phyloP scores from a whole-genome alignment of 2,113 vertebrate genomes.

The Lutjanus erythropterus region DNA sequence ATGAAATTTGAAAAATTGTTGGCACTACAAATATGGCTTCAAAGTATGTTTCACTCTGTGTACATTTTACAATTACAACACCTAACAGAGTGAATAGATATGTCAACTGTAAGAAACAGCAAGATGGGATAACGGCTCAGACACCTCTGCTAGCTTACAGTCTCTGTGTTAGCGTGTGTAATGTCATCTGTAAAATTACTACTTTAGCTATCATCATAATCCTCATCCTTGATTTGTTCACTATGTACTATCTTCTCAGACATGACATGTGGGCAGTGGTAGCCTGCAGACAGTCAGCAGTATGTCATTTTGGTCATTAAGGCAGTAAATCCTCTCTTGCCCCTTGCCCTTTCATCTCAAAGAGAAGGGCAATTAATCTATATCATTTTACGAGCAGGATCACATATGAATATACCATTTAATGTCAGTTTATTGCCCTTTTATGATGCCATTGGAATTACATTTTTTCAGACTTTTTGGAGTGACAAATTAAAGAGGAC shows the following conservation, averaged over 20 bases:
- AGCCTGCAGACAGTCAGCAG: constrained; percentile 50
- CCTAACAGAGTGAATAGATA: background rate
- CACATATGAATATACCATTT: constrained; percentile 60
- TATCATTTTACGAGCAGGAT: constrained; percentile 57
- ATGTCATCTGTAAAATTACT: constrained; percentile 32
- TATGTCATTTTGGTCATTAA: constrained; percentile 63
- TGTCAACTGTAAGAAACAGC: background rate
- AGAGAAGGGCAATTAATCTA: constrained; percentile 55
- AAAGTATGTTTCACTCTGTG: background rate
- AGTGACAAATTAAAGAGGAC: constrained; percentile 42
- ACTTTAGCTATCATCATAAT: constrained; percentile 48
- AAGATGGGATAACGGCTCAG: background rate
- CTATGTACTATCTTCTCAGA: constrained; percentile 34
- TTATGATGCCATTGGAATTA: constrained; percentile 54
- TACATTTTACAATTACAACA: background rate
- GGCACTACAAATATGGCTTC: background rate
- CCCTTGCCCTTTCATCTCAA: constrained; percentile 46
- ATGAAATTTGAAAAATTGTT: background rate
- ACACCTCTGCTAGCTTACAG: background rate
- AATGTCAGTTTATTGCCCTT: constrained; percentile 57
- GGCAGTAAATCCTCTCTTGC: constrained; percentile 58
- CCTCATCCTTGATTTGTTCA: constrained; percentile 61
- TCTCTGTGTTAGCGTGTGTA: constrained; percentile 1
- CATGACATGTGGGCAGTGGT: constrained; percentile 54
- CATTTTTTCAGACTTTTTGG: constrained; percentile 26